Percentiles rank a stretch among this genome's conserved stretches.
phyloP scores from a whole-genome alignment of 2,797 vertebrate species.

The Cuculus canorus region DNA sequence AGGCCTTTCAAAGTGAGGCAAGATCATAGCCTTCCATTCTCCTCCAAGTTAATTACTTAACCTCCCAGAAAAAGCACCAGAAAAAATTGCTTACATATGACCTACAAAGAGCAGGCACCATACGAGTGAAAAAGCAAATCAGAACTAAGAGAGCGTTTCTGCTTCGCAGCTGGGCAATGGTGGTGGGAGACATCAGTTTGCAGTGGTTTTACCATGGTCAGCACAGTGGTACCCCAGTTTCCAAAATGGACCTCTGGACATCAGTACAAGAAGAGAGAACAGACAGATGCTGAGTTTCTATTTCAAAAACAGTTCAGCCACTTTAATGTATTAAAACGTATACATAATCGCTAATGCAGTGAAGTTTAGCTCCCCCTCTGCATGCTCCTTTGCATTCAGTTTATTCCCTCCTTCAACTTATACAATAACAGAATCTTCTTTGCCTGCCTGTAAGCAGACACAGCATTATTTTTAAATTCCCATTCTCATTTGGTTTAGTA shows the following conservation, averaged over 20 bases:
- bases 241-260: not conserved
- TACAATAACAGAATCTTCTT: not conserved
- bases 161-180: not conserved
- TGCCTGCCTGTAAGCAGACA: not conserved
- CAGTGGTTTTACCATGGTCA: not conserved
- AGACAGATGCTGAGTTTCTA: not conserved
- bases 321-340: not conserved
- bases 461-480: constrained; percentile 9
- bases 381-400: not conserved
- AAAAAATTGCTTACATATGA: constrained; percentile 51
- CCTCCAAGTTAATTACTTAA: constrained; percentile 57
- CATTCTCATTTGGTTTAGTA: not conserved
- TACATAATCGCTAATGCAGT: too few relatives aligned
- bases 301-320: not conserved
- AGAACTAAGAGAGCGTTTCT: not conserved
- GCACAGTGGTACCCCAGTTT: not conserved
- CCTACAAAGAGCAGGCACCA: constrained; percentile 37
- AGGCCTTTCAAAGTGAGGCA: constrained; percentile 10
- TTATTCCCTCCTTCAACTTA: not conserved
- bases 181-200: not conserved
- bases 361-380: not conserved
- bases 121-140: not conserved
- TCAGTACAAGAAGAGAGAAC: not conserved
- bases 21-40: constrained; percentile 56
- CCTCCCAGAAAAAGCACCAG: constrained; percentile 45